Evolutionary conservation across 2,113 vertebrate genomes (phyloP).

Genomic region (Proterorhinus semilunaris): DNA sequence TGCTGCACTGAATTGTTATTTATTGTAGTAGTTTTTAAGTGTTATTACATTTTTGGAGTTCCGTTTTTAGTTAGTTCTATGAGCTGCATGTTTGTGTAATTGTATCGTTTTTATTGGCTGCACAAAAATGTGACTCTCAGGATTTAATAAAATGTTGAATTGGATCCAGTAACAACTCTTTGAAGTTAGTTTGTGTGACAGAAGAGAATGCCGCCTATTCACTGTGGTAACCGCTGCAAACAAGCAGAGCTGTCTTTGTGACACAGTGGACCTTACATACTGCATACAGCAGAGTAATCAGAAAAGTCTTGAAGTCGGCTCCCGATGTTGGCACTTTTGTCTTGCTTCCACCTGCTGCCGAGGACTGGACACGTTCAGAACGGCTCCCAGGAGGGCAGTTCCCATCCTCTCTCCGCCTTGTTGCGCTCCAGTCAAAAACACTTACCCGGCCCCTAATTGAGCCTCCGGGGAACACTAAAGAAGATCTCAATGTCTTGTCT

Average conservation of each 20-base stretch:
- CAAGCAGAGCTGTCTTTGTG: neutral
- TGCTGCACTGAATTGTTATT: too few species aligned
- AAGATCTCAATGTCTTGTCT: slow-evolving; percentile 31
- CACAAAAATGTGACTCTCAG: too few species aligned
- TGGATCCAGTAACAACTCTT: too few species aligned
- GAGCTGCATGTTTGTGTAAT: too few species aligned
- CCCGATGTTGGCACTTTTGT: slow-evolving; percentile 25
- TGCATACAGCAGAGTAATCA: slow-evolving; percentile 16
- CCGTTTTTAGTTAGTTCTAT: too few species aligned
- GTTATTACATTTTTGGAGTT: too few species aligned
- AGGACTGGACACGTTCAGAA: slow-evolving; percentile 42
- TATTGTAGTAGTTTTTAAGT: too few species aligned
- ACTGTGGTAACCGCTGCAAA: too few species aligned
- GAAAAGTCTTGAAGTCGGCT: slow-evolving; percentile 7
- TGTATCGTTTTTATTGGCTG: too few species aligned
- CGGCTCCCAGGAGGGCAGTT: slow-evolving; percentile 39
- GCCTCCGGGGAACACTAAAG: slow-evolving; percentile 51
- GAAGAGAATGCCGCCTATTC: too few species aligned
- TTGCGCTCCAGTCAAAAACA: slow-evolving; percentile 37
- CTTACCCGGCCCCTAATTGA: slow-evolving; percentile 58
- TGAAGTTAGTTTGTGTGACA: too few species aligned
- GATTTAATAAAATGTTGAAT: too few species aligned
- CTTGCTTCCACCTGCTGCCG: slow-evolving; percentile 28
- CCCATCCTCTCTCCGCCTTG: slow-evolving; percentile 30
- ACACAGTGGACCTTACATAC: neutral